Conservation (phyloP, 2,113 vertebrate genomes). For the Nothocercus julius region DNA sequence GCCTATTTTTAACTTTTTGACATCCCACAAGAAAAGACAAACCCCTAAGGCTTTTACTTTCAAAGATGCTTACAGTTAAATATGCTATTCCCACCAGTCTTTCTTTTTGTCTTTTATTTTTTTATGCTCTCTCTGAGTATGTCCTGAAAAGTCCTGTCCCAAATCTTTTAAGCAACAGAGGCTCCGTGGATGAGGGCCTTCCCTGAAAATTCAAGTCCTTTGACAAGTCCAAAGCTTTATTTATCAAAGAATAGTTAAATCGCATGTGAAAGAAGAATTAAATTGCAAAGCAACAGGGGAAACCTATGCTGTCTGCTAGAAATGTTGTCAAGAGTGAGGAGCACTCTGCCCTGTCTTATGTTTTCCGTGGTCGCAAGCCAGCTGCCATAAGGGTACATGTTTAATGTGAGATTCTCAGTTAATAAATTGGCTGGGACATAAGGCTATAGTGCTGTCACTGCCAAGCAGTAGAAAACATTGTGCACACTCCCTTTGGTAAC, state of each 20-base stretch:
- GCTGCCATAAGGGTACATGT: neutral
- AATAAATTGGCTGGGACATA: constrained; percentile 55
- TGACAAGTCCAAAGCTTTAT: neutral
- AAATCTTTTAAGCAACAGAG: neutral
- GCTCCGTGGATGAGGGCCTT: neutral
- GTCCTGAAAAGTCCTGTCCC: neutral
- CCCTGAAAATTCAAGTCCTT: neutral
- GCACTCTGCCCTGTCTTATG: neutral
- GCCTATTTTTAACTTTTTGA: neutral
- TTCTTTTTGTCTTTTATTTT: neutral
- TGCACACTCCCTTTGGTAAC: constrained; percentile 15
- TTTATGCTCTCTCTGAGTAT: neutral
- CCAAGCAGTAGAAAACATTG: constrained; percentile 38
- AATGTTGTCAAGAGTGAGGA: neutral
- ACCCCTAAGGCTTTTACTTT: neutral
- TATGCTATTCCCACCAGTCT: neutral
- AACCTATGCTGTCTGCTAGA: neutral
- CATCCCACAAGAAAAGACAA: neutral
- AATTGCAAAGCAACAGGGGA: neutral
- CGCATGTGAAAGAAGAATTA: neutral
- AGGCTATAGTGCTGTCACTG: neutral
- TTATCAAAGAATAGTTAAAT: neutral
- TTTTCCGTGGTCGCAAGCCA: neutral
- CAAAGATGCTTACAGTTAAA: neutral
- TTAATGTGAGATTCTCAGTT: constrained; percentile 34